Evolutionary conservation across 2,113 vertebrate genomes (phyloP).

Genomic region (Turnix velox): DNA sequence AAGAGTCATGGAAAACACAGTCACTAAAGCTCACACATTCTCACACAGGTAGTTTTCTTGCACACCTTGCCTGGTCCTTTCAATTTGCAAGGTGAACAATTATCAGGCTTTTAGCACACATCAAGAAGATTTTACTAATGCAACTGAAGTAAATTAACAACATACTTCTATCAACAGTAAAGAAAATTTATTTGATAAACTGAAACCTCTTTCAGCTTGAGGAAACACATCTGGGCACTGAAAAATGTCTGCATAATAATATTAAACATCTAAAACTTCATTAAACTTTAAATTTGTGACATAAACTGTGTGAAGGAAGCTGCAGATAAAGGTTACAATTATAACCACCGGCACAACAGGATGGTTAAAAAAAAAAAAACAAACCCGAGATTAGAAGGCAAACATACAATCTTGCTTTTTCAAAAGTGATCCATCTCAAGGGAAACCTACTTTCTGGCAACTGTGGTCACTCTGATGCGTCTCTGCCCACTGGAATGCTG

Average conservation of each 20-base stretch:
- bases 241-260: neutral
- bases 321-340: neutral
- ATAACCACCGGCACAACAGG: neutral
- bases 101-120: neutral
- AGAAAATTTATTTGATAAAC: neutral
- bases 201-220: neutral
- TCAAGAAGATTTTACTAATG: neutral
- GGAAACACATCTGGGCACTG: neutral
- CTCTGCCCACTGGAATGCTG: constrained; percentile 90
- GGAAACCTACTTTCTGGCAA: constrained; percentile 84
- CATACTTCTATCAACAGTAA: neutral
- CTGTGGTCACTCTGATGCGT: constrained; percentile 85
- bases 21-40: neutral
- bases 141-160: neutral
- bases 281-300: neutral
- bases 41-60: neutral
- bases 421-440: neutral
- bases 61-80: neutral
- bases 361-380: neutral
- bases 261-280: neutral
- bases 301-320: neutral
- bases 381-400: neutral
- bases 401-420: neutral
- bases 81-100: neutral
- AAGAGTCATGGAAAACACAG: neutral